Evolutionary conservation across 1,140 invertebrate genomes (phyloP).

Genomic region (Macrotrachela quadricornifera): DNA sequence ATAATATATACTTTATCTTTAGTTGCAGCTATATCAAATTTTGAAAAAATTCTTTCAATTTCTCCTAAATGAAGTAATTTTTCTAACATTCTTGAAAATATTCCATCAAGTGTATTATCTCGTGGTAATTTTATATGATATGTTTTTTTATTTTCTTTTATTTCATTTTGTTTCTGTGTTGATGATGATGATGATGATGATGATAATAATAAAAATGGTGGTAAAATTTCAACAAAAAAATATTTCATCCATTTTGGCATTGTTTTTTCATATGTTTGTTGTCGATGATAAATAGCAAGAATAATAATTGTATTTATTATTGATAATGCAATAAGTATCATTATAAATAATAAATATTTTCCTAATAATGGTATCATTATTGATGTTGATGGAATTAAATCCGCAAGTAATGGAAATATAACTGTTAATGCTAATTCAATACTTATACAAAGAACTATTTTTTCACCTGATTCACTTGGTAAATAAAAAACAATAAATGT

Average conservation of each 20-base stretch:
- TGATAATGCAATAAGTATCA: slow-evolving; percentile 92
- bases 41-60: too few species aligned
- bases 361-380: slow-evolving; percentile 90
- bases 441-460: slow-evolving; percentile 90
- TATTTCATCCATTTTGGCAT: slow-evolving; percentile 83
- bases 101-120: neutral
- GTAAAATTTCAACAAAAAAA: slow-evolving; percentile 71
- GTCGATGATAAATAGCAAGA: slow-evolving; percentile 85
- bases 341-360: slow-evolving; percentile 94
- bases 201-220: slow-evolving; percentile 34
- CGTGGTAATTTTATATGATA: too few species aligned
- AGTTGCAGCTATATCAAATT: too few species aligned
- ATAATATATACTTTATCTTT: too few species aligned
- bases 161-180: neutral
- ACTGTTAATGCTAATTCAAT: slow-evolving; percentile 97
- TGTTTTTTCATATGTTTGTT: slow-evolving; percentile 79
- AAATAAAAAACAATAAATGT: slow-evolving; percentile 95
- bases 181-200: slow-evolving; percentile 38
- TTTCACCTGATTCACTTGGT: slow-evolving; percentile 88
- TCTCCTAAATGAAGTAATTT: neutral
- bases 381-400: slow-evolving; percentile 93
- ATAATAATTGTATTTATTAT: slow-evolving; percentile 94
- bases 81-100: neutral
- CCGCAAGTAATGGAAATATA: slow-evolving; percentile 90
- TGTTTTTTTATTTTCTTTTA: too few species aligned